Evolutionary conservation across 2,888 invertebrate species (phyloP), one percentile per base, ranked within the genome.

Genomic region (Sialis fuliginosa): DNA sequence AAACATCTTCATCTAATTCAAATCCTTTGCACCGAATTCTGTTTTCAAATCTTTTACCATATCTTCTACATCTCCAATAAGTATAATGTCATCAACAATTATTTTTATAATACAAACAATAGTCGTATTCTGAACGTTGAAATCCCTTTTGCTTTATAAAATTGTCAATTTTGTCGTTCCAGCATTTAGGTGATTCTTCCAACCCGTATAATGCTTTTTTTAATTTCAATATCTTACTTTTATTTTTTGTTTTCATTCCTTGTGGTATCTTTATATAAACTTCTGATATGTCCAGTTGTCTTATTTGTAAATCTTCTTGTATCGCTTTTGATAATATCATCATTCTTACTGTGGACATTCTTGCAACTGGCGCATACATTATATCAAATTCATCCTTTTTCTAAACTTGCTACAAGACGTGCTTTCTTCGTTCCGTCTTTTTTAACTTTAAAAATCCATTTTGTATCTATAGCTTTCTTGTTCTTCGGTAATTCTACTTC

Each of bases 141-240:
- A 53, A 54, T 34, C 48, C 48, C 10, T 44, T 6, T 32, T 22
- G 46, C 40, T 40, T 34, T 43, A 53, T 51, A 34, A 50, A 43
- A 34, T 37, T 35, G 48, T 54, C 42, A 49, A 54, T 52, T 46
- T 52, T 53, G 7, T 39, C 44, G 46, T 55, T 53, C 55, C 55
- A 55, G 45, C 49, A 50, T 51, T 45, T 49, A 32, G 54, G 54
- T 37, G 51, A 46, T 46, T 52, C 48, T 33, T 54, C 52, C 6
- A 55, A 46, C 1, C 53, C 54, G 48, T 55, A 54, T 12, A 56
- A 42, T 8, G 53, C 52, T 48, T 50, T 44, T 45, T 54, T 52
- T 10, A 55, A 44, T 49, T 51, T 53, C 30, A 52, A 42, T 10
- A 49, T 43, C 43, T 49, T 31, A 22, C 22, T 22, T 30, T 31